phyloP scores from a whole-genome alignment of 2,888 invertebrate genomes.

The Loripinus fragilis region DNA sequence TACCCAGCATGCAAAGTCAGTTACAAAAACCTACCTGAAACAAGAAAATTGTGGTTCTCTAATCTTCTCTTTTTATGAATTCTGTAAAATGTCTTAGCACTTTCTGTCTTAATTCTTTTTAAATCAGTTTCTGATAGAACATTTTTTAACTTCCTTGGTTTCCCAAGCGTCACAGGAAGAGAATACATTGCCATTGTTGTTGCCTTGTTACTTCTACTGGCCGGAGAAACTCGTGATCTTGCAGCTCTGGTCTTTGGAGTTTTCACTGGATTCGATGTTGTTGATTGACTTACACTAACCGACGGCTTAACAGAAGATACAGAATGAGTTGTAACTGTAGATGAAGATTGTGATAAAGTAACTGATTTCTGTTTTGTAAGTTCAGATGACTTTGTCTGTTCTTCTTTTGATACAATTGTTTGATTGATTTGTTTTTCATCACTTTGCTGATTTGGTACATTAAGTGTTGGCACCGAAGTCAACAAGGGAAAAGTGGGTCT shows the following conservation, averaged over 20 bases:
- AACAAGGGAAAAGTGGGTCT: constrained; percentile 26
- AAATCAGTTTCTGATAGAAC: constrained; percentile 74
- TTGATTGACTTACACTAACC: constrained; percentile 13
- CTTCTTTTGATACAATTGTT: not conserved
- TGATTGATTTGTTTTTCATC: not conserved
- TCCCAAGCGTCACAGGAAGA: constrained; percentile 65
- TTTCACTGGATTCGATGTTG: constrained; percentile 17
- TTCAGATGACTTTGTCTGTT: not conserved
- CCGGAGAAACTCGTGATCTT: constrained; percentile 21
- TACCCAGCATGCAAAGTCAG: too few species aligned
- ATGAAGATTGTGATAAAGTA: not conserved
- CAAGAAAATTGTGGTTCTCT: constrained; percentile 69
- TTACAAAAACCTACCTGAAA: constrained; percentile 62
- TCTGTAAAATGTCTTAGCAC: constrained; percentile 73
- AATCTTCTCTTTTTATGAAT: constrained; percentile 70
- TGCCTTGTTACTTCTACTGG: constrained; percentile 24
- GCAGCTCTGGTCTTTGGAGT: constrained; percentile 31
- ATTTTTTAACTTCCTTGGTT: constrained; percentile 70
- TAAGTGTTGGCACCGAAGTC: not conserved
- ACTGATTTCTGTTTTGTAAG: not conserved
- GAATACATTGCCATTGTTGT: constrained; percentile 49
- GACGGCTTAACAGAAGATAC: constrained; percentile 16
- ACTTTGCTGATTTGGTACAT: not conserved
- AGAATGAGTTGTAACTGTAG: constrained; percentile 27
- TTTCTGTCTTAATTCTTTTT: constrained; percentile 76